phyloP scores from a whole-genome alignment of 1,140 invertebrate genomes.

The Drosophila leontia region DNA sequence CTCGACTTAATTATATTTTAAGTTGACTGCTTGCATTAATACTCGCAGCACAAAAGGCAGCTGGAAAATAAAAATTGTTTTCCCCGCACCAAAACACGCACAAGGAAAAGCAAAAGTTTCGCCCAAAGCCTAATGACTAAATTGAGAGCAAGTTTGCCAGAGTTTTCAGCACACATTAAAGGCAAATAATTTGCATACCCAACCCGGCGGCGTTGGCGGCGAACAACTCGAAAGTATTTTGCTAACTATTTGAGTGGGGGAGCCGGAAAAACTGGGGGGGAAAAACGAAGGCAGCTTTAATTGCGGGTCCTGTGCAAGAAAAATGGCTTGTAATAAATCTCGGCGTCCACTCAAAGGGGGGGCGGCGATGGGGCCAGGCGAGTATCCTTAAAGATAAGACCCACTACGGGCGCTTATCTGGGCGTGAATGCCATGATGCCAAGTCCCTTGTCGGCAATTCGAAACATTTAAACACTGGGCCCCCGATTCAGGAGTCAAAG shows the following conservation, averaged over 20 bases:
- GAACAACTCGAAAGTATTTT: constrained; percentile 49
- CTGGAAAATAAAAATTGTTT: constrained; percentile 45
- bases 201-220: constrained; percentile 30
- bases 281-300: constrained; percentile 53
- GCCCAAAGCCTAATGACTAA: constrained; percentile 64
- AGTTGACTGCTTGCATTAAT: constrained; percentile 56
- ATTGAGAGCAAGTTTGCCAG: constrained; percentile 57
- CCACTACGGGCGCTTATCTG: constrained; percentile 77
- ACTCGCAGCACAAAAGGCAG: constrained; percentile 26
- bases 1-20: constrained; percentile 68
- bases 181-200: constrained; percentile 79
- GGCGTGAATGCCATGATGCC: constrained; percentile 70
- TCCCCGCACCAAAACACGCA: constrained; percentile 7
- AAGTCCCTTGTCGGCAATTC: constrained; percentile 82
- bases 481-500: constrained; percentile 14
- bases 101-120: constrained; percentile 49
- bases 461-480: constrained; percentile 77
- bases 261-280: constrained; percentile 31
- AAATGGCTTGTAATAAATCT: constrained; percentile 63
- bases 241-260: constrained; percentile 34
- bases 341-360: constrained; percentile 30
- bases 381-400: constrained; percentile 74
- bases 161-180: constrained; percentile 66
- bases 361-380: constrained; percentile 24
- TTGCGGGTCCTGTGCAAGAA: constrained; percentile 37